Percentiles rank a stretch among this genome's conserved stretches.
Evolutionary conservation across 37 sponge, comb jelly and placozoan genomes (phyloP).

Genomic region (Axinella damicornis): DNA sequence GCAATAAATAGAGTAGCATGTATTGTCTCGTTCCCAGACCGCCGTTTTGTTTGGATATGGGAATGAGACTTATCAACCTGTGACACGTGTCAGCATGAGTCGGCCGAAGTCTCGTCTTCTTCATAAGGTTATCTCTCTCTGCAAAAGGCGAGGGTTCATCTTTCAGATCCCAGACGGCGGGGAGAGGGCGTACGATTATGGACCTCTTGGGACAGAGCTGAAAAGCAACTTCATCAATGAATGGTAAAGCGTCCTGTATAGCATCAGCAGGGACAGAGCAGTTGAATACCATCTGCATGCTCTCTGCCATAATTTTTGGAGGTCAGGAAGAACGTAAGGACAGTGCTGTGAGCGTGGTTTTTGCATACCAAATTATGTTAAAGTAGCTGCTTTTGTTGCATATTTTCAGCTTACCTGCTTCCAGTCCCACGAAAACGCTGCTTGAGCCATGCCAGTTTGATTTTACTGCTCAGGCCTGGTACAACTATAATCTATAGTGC

Average conservation of each 20-base stretch:
- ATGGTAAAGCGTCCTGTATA: conserved; percentile 19
- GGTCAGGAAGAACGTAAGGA: no score
- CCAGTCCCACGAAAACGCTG: no score
- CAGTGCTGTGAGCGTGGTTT: no score
- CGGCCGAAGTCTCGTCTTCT: background rate
- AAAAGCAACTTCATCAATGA: conserved; percentile 49
- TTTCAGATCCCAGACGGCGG: background rate
- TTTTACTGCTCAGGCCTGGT: no score
- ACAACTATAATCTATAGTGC: no score
- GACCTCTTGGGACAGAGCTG: conserved; percentile 46
- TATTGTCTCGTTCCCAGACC: background rate
- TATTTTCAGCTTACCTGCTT: no score
- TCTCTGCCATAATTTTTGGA: no score
- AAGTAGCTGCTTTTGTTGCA: no score
- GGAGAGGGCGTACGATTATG: conserved; percentile 14
- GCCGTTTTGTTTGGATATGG: background rate
- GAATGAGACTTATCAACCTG: conserved; percentile 16
- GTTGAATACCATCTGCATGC: no score
- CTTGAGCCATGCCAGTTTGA: no score
- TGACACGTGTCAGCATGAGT: background rate
- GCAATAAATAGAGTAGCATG: conserved; percentile 2
- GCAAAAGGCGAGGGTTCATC: conserved; percentile 41
- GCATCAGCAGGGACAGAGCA: no score
- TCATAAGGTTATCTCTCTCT: conserved; percentile 28
- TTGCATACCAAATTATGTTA: no score